Conservation (phyloP, 2,797 vertebrate species). For the Melopsittacus undulatus region DNA sequence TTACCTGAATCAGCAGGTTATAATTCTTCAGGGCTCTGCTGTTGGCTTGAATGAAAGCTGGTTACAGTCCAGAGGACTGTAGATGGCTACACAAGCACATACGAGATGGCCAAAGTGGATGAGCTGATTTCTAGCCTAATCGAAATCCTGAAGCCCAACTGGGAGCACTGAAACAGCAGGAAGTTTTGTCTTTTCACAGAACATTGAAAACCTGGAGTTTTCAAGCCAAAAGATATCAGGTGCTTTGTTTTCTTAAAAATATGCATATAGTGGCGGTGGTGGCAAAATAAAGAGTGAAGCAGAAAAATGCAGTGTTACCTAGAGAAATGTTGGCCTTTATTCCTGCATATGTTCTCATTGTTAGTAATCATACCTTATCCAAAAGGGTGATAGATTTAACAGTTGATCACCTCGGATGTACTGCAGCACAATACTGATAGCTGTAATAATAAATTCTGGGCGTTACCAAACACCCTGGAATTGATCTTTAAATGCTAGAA, state of each 20-base stretch:
- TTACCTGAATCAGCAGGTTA: neutral
- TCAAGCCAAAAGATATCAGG: neutral
- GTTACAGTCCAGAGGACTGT: neutral
- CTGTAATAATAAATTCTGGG: neutral
- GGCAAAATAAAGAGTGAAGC: neutral
- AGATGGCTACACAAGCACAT: neutral
- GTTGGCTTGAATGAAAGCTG: neutral
- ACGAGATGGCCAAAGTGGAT: neutral
- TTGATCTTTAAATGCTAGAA: neutral
- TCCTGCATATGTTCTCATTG: neutral
- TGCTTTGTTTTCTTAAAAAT: neutral
- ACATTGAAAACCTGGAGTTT: neutral
- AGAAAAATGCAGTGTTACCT: neutral
- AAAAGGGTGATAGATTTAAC: neutral
- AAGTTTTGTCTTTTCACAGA: neutral
- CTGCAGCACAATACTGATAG: neutral
- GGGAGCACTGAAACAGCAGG: neutral
- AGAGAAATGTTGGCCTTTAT: neutral
- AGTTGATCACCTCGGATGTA: neutral
- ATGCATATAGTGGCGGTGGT: neutral
- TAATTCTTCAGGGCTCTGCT: neutral
- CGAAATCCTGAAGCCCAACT: neutral
- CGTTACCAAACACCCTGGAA: neutral
- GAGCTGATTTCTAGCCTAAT: neutral
- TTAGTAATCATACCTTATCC: neutral